These are phyloP conservation scores for Microplitis manilae DNA, from an alignment of 2,888 invertebrate genomes.

Conservation along the genomic window DNA sequence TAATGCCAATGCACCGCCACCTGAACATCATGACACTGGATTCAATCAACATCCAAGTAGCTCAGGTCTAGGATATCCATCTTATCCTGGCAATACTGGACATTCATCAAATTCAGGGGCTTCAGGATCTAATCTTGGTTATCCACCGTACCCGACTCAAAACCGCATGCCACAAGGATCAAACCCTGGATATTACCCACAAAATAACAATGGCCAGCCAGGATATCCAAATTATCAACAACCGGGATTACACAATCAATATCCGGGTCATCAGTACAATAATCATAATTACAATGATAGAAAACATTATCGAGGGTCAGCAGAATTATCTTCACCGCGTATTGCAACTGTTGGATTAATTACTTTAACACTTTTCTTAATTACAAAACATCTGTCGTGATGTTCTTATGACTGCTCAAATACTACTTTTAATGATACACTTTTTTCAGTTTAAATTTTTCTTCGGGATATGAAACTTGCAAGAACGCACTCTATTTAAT, in stretches of 20 bases:
- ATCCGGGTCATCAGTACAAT: conserved; percentile 57
- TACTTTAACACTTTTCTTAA: conserved; percentile 40
- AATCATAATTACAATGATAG: conserved; percentile 56
- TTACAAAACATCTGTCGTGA: conserved; percentile 47
- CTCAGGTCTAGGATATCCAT: conserved; percentile 61
- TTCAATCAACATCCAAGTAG: conserved; percentile 45
- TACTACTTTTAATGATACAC: conserved; percentile 39
- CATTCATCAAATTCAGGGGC: conserved; percentile 51
- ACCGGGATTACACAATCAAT: conserved; percentile 40
- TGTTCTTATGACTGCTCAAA: conserved; percentile 3
- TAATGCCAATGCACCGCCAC: conserved; percentile 64
- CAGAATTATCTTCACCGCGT: conserved; percentile 35
- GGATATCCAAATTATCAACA: conserved; percentile 49
- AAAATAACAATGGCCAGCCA: conserved; percentile 50
- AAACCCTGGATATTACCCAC: conserved; percentile 6
- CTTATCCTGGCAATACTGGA: conserved; percentile 57
- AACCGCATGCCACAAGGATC: conserved; percentile 63
- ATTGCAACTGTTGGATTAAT: conserved; percentile 46
- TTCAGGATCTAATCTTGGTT: conserved; percentile 54
- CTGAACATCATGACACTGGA: conserved; percentile 50
- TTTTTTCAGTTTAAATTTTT: neutral
- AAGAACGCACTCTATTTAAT: neutral
- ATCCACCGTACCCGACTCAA: conserved; percentile 53
- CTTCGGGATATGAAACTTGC: neutral
- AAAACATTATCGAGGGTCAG: conserved; percentile 49